Evolutionary conservation across 2,797 vertebrate species (phyloP), one percentile per base, ranked within the genome.

Genomic region (Melanotaenia boesemani): DNA sequence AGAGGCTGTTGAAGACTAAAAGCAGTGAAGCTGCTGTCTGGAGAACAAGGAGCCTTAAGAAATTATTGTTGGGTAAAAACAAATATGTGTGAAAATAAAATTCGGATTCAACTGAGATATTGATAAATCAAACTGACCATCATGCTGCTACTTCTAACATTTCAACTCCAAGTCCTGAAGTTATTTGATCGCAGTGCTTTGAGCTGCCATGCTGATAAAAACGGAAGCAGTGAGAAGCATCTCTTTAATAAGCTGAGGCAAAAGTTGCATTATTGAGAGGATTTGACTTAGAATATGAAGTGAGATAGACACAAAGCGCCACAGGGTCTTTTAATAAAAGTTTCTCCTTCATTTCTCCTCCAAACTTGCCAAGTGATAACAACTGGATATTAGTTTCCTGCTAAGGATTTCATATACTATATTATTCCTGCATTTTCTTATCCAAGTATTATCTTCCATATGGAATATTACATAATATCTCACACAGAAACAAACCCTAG

Each of bases 321-420:
- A 56, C 74, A 1, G 87, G 87, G 69, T 82, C 80, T 88, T 90
- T 92, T 91, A 91, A 92, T 89, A 85, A 77, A 79, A 83, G 52
- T 75, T 87, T 87, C 85, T 78, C 83, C 85, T 87, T 85, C 80
- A 79, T 74, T 89, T 86, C 88, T 85, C 85, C 84, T 84, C 80
- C 30, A 64, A 2, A 67, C 77, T 76, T 79, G 78, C 72, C 67
- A 46, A 79, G 52, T 16, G 83, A 90, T 86, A 89, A 85, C 82
- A 81, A 79, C 76, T 88, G 85, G 86, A 86, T 92, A 89, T 88
- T 77, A 83, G 81, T 81, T 88, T 84, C 76, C 85, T 83, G 83
- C 83, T 39, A 79, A 82, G 76, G 82, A 83, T 77, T 89, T 86
- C 78, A 86, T 85, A 87, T 52, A 74, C 79, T 76, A 75, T 77